These are phyloP conservation scores for Proctacanthus coquilletti DNA, from an alignment of 1,140 invertebrate genomes.

Conservation along the genomic window DNA sequence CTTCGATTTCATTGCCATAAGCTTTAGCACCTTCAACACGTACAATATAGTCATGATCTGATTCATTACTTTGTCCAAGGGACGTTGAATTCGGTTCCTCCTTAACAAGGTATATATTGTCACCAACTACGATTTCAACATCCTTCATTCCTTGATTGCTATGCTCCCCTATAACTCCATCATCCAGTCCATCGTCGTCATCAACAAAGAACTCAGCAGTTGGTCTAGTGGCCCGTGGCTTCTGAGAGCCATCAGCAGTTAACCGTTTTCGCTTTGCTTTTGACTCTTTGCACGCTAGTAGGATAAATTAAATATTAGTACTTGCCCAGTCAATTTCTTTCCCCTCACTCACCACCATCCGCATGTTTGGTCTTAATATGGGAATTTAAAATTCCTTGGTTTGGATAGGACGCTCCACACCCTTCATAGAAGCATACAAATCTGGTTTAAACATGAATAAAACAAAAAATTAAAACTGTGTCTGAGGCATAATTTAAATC, in stretches of 20 bases:
- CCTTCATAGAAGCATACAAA: not conserved
- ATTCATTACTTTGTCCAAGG: not conserved
- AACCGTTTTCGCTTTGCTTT: no score
- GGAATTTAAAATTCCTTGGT: not conserved
- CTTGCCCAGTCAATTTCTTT: no score
- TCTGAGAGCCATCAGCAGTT: no score
- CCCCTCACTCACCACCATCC: not conserved
- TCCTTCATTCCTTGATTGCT: not conserved
- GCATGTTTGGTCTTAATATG: not conserved
- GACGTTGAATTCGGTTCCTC: not conserved
- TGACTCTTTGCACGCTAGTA: no score
- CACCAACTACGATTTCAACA: not conserved
- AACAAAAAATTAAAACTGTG: no score
- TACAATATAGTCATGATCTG: conserved; percentile 1
- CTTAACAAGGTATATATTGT: not conserved
- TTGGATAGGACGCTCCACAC: not conserved
- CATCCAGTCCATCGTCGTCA: not conserved
- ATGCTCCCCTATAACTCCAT: not conserved
- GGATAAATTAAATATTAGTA: no score
- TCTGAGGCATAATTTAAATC: no score
- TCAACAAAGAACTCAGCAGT: not conserved
- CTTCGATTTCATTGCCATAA: not conserved
- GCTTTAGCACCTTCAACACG: not conserved
- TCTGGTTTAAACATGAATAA: no score
- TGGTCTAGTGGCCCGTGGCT: no score